These are phyloP conservation scores for Perognathus longimembris DNA, from an alignment of 2,113 vertebrate genomes.

Conservation along the genomic window DNA sequence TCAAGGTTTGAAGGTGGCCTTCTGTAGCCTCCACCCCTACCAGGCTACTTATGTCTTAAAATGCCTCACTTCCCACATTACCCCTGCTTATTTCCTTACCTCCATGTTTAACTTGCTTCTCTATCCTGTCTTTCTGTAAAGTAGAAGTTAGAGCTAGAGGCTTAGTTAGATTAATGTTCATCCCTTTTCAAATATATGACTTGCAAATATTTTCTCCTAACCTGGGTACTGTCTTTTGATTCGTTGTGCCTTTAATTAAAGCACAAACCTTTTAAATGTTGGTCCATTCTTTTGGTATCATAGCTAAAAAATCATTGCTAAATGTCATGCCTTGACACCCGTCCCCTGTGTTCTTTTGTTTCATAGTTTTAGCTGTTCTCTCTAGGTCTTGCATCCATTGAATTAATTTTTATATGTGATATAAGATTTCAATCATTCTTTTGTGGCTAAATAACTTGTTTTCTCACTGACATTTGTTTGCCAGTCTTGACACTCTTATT, in stretches of 20 bases:
- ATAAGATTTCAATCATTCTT: background rate
- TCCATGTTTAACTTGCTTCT: constrained; percentile 14
- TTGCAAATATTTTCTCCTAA: constrained; percentile 2
- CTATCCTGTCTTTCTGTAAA: background rate
- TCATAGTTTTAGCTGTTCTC: background rate
- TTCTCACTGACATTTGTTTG: background rate
- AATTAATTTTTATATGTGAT: background rate
- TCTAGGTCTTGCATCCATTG: background rate
- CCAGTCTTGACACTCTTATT: background rate
- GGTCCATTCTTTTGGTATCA: background rate
- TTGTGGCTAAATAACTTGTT: background rate
- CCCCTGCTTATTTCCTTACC: background rate
- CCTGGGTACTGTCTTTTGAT: background rate
- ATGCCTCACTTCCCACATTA: background rate
- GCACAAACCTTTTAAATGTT: constrained; percentile 1
- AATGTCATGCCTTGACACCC: background rate
- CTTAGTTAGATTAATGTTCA: constrained; percentile 22
- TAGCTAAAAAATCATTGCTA: background rate
- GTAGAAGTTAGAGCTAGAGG: background rate
- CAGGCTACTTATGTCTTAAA: background rate
- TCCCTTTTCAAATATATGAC: background rate
- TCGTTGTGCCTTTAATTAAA: constrained; percentile 23
- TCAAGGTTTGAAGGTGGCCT: background rate
- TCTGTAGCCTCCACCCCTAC: background rate
- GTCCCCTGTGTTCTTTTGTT: background rate